Conservation (phyloP, 2,888 invertebrate species). For the Caenorhabditis uteleia region DNA sequence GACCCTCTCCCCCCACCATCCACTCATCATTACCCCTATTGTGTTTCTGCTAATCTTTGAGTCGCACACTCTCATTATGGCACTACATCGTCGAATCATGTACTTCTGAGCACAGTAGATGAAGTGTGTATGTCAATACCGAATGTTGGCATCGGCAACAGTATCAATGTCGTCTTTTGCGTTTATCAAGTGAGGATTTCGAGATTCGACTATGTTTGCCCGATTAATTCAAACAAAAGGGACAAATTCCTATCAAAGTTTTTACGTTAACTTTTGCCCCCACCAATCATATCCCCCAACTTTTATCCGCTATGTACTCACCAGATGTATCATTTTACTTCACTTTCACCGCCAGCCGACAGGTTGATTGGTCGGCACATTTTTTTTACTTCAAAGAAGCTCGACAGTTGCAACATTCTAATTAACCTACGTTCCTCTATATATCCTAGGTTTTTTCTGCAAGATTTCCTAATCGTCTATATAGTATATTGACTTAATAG, state of each 20-base stretch:
- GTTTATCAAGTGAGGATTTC: conserved; percentile 30
- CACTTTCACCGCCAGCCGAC: no score
- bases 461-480: no score
- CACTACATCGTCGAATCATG: no score
- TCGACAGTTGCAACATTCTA: no score
- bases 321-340: not conserved
- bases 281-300: not conserved
- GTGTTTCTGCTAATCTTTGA: no score
- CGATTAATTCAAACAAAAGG: conserved; percentile 35
- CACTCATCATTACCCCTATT: no score
- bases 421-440: no score
- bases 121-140: conserved; percentile 37
- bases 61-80: no score
- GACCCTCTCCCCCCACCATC: no score
- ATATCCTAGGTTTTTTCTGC: no score
- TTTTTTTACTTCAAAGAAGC: not conserved
- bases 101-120: conserved; percentile 5
- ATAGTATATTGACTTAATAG: no score
- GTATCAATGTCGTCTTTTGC: conserved; percentile 37
- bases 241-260: not conserved
- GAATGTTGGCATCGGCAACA: conserved; percentile 34
- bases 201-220: conserved; percentile 36
- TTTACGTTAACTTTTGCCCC: not conserved
- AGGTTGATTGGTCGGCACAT: not conserved
- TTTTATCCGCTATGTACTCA: no score